Percentiles rank a stretch among this genome's conserved stretches.
These are phyloP conservation scores for Caenorhabditis sp. DNA, from an alignment of 2,888 invertebrate genomes.

Conservation along the genomic window DNA sequence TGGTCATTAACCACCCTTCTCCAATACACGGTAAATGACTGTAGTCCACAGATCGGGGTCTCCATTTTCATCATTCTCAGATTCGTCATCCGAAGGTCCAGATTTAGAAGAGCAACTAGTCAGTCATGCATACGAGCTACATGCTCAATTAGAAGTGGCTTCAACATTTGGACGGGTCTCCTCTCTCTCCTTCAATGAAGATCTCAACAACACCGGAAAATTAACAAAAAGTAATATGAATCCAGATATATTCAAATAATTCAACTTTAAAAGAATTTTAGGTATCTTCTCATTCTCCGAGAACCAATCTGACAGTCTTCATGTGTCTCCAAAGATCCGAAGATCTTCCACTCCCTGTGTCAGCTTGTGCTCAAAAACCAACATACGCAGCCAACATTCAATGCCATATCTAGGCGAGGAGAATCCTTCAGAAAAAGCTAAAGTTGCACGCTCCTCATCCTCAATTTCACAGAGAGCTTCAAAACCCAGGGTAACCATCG, in stretches of 20 bases:
- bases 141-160: conserved; percentile 22
- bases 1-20: conserved; percentile 12
- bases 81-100: too few relatives aligned
- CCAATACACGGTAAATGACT: conserved; percentile 16
- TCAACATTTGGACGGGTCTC: conserved; percentile 22
- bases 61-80: too few relatives aligned
- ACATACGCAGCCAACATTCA: neutral
- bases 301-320: neutral
- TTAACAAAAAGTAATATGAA: neutral
- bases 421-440: neutral
- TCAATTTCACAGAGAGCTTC: neutral
- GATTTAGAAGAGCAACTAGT: neutral
- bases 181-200: conserved; percentile 1
- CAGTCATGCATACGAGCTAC: conserved; percentile 18
- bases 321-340: conserved; percentile 24
- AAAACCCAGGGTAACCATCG: neutral
- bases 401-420: neutral
- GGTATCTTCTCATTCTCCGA: conserved; percentile 15
- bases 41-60: neutral
- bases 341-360: conserved; percentile 35
- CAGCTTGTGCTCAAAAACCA: neutral
- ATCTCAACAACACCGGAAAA: neutral
- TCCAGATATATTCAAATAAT: too few relatives aligned
- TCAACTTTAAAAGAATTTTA: neutral
- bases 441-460: neutral